Conservation (phyloP, 2,888 invertebrate genomes). For the Sphaerophoria taeniata region DNA sequence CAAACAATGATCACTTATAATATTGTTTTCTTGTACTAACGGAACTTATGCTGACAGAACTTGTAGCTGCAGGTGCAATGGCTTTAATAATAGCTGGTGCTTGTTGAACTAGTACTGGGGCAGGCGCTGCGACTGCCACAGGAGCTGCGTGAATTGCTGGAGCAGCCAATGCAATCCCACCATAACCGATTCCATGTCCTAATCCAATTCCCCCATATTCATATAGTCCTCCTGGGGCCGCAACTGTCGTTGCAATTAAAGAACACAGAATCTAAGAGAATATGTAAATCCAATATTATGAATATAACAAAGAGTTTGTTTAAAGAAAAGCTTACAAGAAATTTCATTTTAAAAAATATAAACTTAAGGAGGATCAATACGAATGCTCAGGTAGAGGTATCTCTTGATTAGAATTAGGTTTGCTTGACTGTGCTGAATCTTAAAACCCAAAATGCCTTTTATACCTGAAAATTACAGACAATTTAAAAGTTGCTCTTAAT, state of each 20-base stretch:
- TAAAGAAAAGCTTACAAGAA: conserved; percentile 50
- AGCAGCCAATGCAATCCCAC: conserved; percentile 76
- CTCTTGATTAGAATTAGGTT: conserved; percentile 48
- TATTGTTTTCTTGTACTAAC: conserved; percentile 74
- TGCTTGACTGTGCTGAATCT: conserved; percentile 45
- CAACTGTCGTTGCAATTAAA: conserved; percentile 75
- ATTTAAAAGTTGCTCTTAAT: conserved; percentile 13
- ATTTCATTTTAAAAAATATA: conserved; percentile 46
- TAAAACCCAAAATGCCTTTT: conserved; percentile 53
- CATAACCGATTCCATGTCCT: conserved; percentile 55
- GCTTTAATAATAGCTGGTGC: conserved; percentile 79
- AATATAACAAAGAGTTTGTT: neutral
- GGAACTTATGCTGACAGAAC: conserved; percentile 85
- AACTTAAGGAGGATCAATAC: neutral
- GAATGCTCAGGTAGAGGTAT: neutral
- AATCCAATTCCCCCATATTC: conserved; percentile 58
- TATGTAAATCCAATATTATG: neutral
- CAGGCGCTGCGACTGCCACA: conserved; percentile 74
- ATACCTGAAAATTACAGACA: conserved; percentile 36
- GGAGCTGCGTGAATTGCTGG: conserved; percentile 77
- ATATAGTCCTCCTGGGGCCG: conserved; percentile 79
- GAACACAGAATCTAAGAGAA: conserved; percentile 78
- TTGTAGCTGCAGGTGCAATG: conserved; percentile 84
- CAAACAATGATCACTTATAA: neutral
- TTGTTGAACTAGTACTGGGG: conserved; percentile 79